Evolutionary conservation across 2,888 invertebrate genomes (phyloP).

Genomic region (Lasioglossum lativentre): DNA sequence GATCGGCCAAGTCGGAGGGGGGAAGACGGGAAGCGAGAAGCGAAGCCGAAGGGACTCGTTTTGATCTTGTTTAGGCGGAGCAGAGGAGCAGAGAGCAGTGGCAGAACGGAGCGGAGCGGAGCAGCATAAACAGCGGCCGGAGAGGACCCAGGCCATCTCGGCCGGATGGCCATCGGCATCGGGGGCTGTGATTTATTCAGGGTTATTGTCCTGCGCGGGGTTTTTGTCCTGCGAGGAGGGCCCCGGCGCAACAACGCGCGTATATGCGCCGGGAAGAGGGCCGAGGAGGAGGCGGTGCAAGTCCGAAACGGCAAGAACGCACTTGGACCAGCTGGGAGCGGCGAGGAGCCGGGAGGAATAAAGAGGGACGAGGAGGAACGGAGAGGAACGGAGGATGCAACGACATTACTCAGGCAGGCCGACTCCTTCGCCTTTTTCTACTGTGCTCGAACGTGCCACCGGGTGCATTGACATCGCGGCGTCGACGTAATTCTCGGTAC

Average conservation of each 20-base stretch:
- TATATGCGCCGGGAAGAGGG: slow-evolving; percentile 22
- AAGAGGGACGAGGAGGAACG: not conserved
- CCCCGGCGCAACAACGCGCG: slow-evolving; percentile 22
- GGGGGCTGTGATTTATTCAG: slow-evolving; percentile 78
- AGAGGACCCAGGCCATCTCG: slow-evolving; percentile 37
- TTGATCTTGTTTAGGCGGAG: slow-evolving; percentile 70
- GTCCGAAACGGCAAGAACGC: slow-evolving; percentile 69
- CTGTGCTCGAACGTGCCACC: slow-evolving; percentile 33
- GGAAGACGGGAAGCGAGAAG: slow-evolving; percentile 14
- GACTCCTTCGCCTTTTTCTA: slow-evolving; percentile 61
- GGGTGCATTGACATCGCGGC: slow-evolving; percentile 58
- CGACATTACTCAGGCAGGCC: slow-evolving; percentile 60
- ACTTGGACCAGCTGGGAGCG: slow-evolving; percentile 51
- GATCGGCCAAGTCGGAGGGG: not conserved
- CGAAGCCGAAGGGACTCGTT: slow-evolving; percentile 51
- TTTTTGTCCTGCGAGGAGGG: slow-evolving; percentile 72
- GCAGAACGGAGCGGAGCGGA: slow-evolving; percentile 50
- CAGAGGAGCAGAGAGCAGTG: slow-evolving; percentile 45
- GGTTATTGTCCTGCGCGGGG: slow-evolving; percentile 79
- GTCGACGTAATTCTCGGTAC: slow-evolving; percentile 55
- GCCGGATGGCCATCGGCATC: slow-evolving; percentile 63
- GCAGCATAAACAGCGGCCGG: slow-evolving; percentile 54
- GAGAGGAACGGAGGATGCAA: slow-evolving; percentile 16
- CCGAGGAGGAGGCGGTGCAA: slow-evolving; percentile 27
- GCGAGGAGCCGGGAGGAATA: not conserved